A percentile compares a stretch with the other conserved stretches of the same genome.
Conservation (phyloP, 2,888 invertebrate species). For the Caenorhabditis sp. region DNA sequence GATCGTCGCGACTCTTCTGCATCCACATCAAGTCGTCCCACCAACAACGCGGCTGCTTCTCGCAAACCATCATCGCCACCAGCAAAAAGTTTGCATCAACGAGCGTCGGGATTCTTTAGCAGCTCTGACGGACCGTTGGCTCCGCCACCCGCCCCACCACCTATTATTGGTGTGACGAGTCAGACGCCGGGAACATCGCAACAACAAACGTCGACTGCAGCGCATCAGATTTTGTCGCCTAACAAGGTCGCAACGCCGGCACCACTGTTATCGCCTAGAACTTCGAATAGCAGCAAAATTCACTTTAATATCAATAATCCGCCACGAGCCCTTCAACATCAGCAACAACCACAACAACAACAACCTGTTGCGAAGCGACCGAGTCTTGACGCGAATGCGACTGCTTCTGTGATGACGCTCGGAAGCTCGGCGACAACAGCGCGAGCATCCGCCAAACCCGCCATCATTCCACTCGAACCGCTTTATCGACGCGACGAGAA, state of each 20-base stretch:
- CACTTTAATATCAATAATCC: not conserved
- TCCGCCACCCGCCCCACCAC: not conserved
- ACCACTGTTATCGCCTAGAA: not conserved
- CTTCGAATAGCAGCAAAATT: not conserved
- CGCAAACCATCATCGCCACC: not conserved
- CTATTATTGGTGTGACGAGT: not conserved
- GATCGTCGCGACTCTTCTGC: not conserved
- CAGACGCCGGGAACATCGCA: too few relatives aligned
- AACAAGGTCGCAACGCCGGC: too few relatives aligned
- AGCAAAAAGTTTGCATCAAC: not conserved
- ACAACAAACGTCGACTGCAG: not conserved
- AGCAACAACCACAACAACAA: not conserved
- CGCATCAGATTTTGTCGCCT: too few relatives aligned
- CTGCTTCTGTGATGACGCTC: too few relatives aligned
- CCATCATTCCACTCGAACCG: too few relatives aligned
- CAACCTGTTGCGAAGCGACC: too few relatives aligned
- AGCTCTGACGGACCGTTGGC: constrained; percentile 1
- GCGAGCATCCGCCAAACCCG: too few relatives aligned
- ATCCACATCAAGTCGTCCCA: not conserved
- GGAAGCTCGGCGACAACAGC: too few relatives aligned
- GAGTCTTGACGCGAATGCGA: too few relatives aligned
- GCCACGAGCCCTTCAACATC: not conserved
- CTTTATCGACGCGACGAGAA: too few relatives aligned
- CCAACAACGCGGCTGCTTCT: too few relatives aligned
- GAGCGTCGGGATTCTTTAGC: not conserved